Evolutionary conservation across 2,888 invertebrate species (phyloP), one percentile per base, ranked within the genome.

Genomic region (Drosophila pullipes): DNA sequence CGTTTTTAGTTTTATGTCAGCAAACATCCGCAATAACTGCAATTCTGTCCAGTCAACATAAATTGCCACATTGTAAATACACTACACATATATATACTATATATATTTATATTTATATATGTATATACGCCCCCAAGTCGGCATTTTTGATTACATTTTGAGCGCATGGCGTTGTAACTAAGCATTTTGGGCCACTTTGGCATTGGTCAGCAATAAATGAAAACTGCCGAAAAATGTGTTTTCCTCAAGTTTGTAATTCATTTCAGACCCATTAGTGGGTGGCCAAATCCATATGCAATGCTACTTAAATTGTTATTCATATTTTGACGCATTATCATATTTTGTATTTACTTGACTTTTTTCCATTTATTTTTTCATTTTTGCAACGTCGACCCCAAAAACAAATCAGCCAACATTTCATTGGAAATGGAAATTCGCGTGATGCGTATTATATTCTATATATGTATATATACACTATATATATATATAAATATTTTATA

Each of bases 1-100:
- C 47, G 9, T 47, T 47, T 61, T 33, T 30, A 18, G 25, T 69
- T 57, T 41, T 11, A 39, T 31, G 52, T 10, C 72, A 41, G 41
- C 47, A 59, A 37, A 59, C 66, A 74, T 33, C 52, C 60, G 61
- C 62, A 61, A 49, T 61, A 61, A 49, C n/a, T 61, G 30, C 57
- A 65, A 53, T 80, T 78, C 63, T 74, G 84, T 41, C 49, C 57
- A 76, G 58, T 83, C 82, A 66, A 70, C 83, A 78, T 18, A 68
- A 80, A 64, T 11, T 55, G 11, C 37, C 52, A 35, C 47, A 59
- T 22, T 35, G 22, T 62, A 33, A 10, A 30, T 50, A 16, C 30
- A n/a, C 10, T 44, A 69, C 57, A 49, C 31, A 31, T 31, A 31
- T 30, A 49, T 44, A 22, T 30, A 11, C 5, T 44, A 28, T 33